Percentiles rank a stretch among this genome's conserved stretches.
Evolutionary conservation across 2,797 vertebrate species (phyloP).

Genomic region (Acanthis flammea): DNA sequence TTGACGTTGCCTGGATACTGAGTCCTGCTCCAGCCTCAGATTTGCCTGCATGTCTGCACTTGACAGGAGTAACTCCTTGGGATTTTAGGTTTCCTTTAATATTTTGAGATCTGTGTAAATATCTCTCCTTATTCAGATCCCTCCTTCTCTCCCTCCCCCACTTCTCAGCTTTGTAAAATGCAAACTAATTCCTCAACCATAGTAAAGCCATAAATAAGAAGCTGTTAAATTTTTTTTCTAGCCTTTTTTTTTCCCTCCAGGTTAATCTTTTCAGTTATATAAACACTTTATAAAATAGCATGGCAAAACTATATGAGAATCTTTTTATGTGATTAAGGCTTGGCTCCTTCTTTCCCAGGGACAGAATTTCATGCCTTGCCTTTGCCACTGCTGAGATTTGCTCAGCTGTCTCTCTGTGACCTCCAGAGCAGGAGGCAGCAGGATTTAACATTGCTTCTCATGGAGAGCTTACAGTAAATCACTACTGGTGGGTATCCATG

Average conservation of each 20-base stretch:
- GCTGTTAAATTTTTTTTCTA: not conserved
- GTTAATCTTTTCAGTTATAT: conserved; percentile 28
- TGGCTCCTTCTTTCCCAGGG: not conserved
- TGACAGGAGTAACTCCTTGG: not conserved
- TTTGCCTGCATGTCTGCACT: not conserved
- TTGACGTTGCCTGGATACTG: conserved; percentile 44
- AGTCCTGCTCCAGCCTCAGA: not conserved
- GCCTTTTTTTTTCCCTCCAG: not conserved
- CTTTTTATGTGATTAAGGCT: conserved; percentile 45
- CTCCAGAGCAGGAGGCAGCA: not conserved
- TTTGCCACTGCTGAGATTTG: not conserved
- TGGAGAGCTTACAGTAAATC: not conserved
- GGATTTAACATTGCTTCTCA: not conserved
- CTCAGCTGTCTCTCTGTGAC: not conserved
- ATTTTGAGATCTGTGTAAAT: not conserved
- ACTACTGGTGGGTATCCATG: not conserved
- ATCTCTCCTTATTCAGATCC: not conserved
- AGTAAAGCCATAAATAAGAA: conserved; percentile 20
- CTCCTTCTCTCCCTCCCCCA: not conserved
- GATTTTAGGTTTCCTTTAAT: conserved; percentile 30
- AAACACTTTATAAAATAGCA: conserved; percentile 30
- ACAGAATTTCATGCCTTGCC: not conserved
- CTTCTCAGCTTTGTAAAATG: not conserved
- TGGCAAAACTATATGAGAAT: not conserved
- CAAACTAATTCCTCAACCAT: not conserved